Evolutionary conservation across 2,888 invertebrate species (phyloP).

Genomic region (Lutraria lutraria): DNA sequence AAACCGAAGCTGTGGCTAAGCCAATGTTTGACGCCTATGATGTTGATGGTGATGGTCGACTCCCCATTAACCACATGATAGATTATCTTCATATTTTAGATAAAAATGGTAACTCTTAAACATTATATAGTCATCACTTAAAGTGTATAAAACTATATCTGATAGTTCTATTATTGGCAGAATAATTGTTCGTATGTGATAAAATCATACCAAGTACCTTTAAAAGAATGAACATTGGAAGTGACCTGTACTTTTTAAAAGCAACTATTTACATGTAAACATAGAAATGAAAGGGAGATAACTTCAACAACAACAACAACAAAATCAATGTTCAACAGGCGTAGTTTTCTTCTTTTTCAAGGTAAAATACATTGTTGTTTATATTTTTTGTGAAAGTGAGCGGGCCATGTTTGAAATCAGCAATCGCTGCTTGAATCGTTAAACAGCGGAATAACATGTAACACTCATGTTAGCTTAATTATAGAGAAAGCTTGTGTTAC

Average conservation of each 20-base stretch:
- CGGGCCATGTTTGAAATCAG: too few species aligned
- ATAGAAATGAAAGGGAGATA: too few species aligned
- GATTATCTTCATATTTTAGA: neutral
- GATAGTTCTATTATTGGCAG: neutral
- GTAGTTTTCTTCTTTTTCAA: neutral
- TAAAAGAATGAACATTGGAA: neutral
- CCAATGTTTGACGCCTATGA: slow-evolving; percentile 4
- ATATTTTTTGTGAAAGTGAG: too few species aligned
- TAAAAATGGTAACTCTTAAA: neutral
- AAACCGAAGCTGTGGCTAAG: neutral
- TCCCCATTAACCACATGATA: neutral
- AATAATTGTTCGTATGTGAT: too few species aligned
- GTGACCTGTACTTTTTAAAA: neutral
- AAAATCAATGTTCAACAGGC: too few species aligned
- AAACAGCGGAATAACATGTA: too few species aligned
- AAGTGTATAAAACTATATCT: neutral
- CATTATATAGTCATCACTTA: neutral
- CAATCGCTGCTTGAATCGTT: too few species aligned
- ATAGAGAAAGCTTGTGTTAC: too few species aligned
- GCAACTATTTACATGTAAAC: too few species aligned
- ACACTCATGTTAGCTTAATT: too few species aligned
- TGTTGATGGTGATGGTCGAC: neutral
- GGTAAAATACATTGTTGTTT: too few species aligned
- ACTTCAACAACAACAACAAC: too few species aligned
- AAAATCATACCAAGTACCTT: neutral